Evolutionary conservation across 2,797 vertebrate species (phyloP).

Genomic region (Streptopelia turtur): DNA sequence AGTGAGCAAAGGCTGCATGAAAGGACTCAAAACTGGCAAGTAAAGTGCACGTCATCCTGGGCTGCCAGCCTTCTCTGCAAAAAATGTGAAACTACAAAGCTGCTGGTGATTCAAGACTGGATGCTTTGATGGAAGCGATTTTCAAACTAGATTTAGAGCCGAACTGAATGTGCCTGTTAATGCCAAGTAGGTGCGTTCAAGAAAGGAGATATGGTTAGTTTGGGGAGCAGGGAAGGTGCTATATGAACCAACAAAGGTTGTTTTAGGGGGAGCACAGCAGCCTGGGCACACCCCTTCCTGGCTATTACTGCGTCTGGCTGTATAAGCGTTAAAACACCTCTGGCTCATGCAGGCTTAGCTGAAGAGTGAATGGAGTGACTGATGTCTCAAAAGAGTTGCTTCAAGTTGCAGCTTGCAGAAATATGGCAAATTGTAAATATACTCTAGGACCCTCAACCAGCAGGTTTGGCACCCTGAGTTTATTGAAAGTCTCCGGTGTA

Average conservation of each 20-base stretch:
- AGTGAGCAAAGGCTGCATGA: neutral
- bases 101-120: neutral
- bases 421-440: conserved; percentile 9
- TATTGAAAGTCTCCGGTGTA: neutral
- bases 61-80: neutral
- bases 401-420: conserved; percentile 20
- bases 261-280: neutral
- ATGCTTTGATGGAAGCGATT: neutral
- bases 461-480: conserved; percentile 24
- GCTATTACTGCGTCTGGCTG: neutral
- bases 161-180: neutral
- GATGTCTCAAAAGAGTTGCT: neutral
- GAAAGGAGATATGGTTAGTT: neutral
- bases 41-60: neutral
- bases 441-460: neutral
- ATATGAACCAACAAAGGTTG: neutral
- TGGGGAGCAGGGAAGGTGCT: neutral
- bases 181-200: neutral
- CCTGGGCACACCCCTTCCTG: neutral
- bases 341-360: neutral
- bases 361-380: neutral
- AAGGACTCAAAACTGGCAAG: neutral
- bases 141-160: neutral
- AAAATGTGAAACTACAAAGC: neutral
- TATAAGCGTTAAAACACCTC: neutral